phyloP scores from a whole-genome alignment of 2,113 vertebrate genomes.

The Sphyrna mokarran region DNA sequence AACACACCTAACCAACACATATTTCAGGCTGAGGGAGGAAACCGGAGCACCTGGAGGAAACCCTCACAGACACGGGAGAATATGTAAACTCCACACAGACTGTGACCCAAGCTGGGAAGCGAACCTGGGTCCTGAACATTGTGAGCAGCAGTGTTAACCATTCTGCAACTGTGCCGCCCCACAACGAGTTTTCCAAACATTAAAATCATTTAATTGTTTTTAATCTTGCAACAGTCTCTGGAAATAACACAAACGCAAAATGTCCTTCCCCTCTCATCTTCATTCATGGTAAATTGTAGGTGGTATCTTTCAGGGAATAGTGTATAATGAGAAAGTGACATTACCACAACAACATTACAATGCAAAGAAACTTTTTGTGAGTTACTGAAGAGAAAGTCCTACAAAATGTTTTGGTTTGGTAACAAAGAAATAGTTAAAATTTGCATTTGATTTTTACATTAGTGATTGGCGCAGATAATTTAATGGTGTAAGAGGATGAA shows the following conservation, averaged over 20 bases:
- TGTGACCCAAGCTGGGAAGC: no score
- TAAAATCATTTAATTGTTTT: background rate
- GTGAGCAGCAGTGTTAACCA: no score
- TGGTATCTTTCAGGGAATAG: background rate
- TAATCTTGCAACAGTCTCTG: background rate
- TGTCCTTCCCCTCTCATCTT: background rate
- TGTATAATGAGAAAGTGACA: background rate
- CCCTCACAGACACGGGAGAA: no score
- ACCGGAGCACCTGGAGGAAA: no score
- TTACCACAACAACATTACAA: background rate
- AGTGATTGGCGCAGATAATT: no score
- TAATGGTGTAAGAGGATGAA: background rate
- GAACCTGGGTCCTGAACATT: no score
- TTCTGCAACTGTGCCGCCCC: no score
- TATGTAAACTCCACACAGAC: no score
- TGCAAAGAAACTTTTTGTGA: background rate
- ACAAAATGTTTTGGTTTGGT: background rate
- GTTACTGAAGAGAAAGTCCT: background rate
- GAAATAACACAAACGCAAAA: background rate
- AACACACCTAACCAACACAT: no score
- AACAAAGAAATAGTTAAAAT: background rate
- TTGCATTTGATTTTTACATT: background rate
- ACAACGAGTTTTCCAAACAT: no score
- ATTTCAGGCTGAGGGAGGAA: no score
- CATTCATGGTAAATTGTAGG: background rate